Evolutionary conservation across 2,888 invertebrate genomes (phyloP), one percentile per base, ranked within the genome.

Genomic region (Alcis repandata): DNA sequence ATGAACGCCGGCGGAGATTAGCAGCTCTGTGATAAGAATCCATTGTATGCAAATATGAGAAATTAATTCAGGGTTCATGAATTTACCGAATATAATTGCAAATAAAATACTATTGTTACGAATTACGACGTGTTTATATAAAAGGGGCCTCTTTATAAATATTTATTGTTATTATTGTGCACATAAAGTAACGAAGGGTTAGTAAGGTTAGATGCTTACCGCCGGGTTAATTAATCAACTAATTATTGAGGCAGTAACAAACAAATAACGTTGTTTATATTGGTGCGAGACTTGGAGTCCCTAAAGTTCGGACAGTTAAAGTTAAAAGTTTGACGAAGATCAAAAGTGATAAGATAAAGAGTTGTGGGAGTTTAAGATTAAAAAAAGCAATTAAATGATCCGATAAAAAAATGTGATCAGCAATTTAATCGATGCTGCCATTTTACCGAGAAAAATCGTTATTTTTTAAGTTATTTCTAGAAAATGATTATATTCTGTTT

Each of bases 191-290:
- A 17, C 32, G 13, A 19, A 51, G 13, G 36, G 51, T 51, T 36
- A 51, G 13, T 38, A 13, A 19, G 65, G 61, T 53, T 48, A 46
- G 17, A 15, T 58, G 17, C 19, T 19, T 33, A 52, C 15, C 22
- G 3, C 13, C 20, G 60, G 66, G 70, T 69, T 65, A 69, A 61
- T 15, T 40, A 66, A 67, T 53, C 52, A 17, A 22, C 19, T 56
- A 60, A 67, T 67, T 56, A 62, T 40, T 48, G 51, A 33, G 43
- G 7, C 20, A 10, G 13, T 41, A 13, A 38, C 11, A 17, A 46
- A n/a, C 51, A 36, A 36, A 10, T 20, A 9, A 2, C 17, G 20
- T 40, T 40, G 40, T 40, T 27, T 27, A 27, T 27, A 27, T 2
- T 4, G 27, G 27, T 27, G 27, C 27, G 27, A 27, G 27, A 27